Base-by-base conservation (phyloP, 2,888 invertebrate species). In the Scaptomyza flava region DNA sequence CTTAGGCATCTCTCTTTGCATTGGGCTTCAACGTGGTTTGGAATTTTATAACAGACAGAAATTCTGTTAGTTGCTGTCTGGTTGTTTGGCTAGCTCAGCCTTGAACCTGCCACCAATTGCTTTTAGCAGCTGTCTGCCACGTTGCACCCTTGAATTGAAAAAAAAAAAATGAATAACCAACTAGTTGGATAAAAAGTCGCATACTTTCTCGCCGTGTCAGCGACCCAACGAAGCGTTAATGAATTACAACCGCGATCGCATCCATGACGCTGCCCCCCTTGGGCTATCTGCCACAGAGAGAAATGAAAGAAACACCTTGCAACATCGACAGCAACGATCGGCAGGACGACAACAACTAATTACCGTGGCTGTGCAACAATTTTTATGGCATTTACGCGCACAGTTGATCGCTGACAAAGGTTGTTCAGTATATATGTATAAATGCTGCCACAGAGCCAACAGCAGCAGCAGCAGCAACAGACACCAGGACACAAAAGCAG, bases 371-470 rank as follows among this genome's bases (percentile, higher is more conserved):
- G 41, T 41, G 87, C 53, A 84, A 89, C 85, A 85, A 87, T 85
- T 85, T 85, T 84, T 89, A 85, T 89, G 85, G 84, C 89, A 89
- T 85, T 85, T 85, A 85, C 72, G 81, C 89, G 87, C 89, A 87
- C 87, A 84, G 87, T 78, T 83, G 89, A 88, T 63, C 83, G 81
- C 73, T 77, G 76, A 72, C 86, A 88, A 79, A 78, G 78, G 87
- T 20, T 34, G 33, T 33, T 23, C 23, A 23, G 23, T 23, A 23
- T 23, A 23, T 23, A 23, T 4, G 17, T 23, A 23, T 4, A 23
- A 23, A 65, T 52, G 65, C 14, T 54, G 46, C 36, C 61, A 65
- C 33, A 38, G 45, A 23, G 23, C 23, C 31, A 33, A 14, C 33
- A 33, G 6, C 42, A 20, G 20, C 42, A 54, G 7, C 14, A 38